These are phyloP conservation scores for Coptodon bakossiorum DNA, from an alignment of 2,113 vertebrate genomes.

Conservation along the genomic window DNA sequence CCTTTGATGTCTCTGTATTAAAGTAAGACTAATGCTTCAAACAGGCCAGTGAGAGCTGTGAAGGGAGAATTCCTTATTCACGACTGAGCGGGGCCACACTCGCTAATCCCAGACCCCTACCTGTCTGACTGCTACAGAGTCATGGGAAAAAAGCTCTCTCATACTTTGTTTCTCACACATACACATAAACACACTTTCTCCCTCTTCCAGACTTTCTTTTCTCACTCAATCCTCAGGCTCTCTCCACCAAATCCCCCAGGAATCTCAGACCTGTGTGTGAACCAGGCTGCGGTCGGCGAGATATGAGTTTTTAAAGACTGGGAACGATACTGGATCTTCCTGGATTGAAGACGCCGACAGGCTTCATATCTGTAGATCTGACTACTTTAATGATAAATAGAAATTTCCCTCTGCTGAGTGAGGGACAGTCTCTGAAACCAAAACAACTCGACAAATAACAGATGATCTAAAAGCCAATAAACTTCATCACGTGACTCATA, in stretches of 20 bases:
- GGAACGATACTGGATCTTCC: not conserved
- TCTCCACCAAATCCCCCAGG: constrained; percentile 58
- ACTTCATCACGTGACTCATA: not conserved
- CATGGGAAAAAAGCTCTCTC: constrained; percentile 23
- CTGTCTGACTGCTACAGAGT: constrained; percentile 18
- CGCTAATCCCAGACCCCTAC: constrained; percentile 30
- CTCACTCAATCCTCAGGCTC: constrained; percentile 20
- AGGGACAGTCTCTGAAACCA: not conserved
- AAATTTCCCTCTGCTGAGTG: not conserved
- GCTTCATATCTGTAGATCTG: not conserved
- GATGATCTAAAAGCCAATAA: not conserved
- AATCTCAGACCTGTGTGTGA: constrained; percentile 63
- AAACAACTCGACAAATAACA: not conserved
- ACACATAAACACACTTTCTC: not conserved
- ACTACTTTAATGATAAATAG: not conserved
- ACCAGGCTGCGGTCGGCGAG: constrained; percentile 7
- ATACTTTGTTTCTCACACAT: not conserved
- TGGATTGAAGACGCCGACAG: not conserved
- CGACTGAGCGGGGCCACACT: constrained; percentile 14
- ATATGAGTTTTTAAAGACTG: constrained; percentile 3
- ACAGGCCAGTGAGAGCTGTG: not conserved
- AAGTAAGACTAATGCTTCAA: not conserved
- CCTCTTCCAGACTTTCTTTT: not conserved
- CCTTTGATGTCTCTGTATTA: not conserved
- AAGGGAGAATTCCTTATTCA: not conserved